Conservation (phyloP, 1,140 invertebrate genomes). For the Drosophila tropicalis region DNA sequence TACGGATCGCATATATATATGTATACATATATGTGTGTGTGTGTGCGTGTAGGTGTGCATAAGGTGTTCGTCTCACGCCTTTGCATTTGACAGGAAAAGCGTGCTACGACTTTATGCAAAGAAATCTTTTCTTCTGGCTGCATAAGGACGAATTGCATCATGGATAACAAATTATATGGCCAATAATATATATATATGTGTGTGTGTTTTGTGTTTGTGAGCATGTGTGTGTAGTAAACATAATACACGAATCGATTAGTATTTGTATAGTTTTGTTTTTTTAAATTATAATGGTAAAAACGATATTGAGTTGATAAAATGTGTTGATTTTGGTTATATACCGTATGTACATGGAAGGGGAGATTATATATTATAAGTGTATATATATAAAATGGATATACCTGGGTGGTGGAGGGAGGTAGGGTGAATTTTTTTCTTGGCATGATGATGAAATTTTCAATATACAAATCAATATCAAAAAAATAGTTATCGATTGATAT, state of each 20-base stretch:
- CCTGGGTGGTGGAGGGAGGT: too few relatives aligned
- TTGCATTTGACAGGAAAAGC: neutral
- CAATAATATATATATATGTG: conserved; percentile 4
- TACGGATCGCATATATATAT: too few relatives aligned
- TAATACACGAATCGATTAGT: conserved; percentile 82
- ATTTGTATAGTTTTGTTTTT: conserved; percentile 60
- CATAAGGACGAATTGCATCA: conserved; percentile 22
- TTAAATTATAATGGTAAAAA: conserved; percentile 39
- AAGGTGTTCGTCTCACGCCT: neutral
- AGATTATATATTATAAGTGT: too few relatives aligned
- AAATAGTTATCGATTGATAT: conserved; percentile 36
- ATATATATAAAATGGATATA: conserved; percentile 27
- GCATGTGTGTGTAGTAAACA: conserved; percentile 61
- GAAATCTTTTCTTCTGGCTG: conserved; percentile 1
- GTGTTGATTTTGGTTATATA: conserved; percentile 20
- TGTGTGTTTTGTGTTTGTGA: conserved; percentile 34
- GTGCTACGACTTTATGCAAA: too few relatives aligned
- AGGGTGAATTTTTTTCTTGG: neutral
- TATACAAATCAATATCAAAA: conserved; percentile 23
- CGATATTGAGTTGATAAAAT: conserved; percentile 15
- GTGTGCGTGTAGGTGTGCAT: neutral
- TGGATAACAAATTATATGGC: conserved; percentile 51
- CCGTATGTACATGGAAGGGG: conserved; percentile 29
- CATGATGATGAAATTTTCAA: too few relatives aligned
- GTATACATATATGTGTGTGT: neutral